A percentile compares a stretch with the other conserved stretches of the same genome.
Evolutionary conservation across 2,888 invertebrate species (phyloP).

Genomic region (Drosophila percnosoma): DNA sequence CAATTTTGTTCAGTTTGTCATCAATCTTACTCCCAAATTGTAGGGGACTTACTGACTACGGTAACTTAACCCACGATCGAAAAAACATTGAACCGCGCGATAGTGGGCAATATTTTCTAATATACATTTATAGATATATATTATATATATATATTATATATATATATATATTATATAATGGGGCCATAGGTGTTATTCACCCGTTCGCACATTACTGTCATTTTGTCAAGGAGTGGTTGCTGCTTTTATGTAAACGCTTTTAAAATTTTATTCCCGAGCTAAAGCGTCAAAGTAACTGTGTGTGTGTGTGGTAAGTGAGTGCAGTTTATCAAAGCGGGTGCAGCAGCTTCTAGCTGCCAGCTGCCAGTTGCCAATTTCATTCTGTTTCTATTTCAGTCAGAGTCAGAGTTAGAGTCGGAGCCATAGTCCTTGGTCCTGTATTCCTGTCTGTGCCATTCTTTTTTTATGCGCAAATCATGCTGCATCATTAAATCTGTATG

Average conservation of each 20-base stretch:
- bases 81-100: background rate
- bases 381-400: slow-evolving; percentile 49
- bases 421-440: slow-evolving; percentile 12
- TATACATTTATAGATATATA: background rate
- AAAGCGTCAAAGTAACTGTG: slow-evolving; percentile 23
- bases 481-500: slow-evolving; percentile 79
- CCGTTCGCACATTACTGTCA: slow-evolving; percentile 53
- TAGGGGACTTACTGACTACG: background rate
- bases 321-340: slow-evolving; percentile 72
- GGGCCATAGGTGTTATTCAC: slow-evolving; percentile 63
- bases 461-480: slow-evolving; percentile 80
- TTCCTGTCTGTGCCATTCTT: slow-evolving; percentile 49
- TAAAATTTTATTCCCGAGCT: slow-evolving; percentile 61
- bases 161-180: background rate
- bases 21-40: background rate
- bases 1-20: background rate
- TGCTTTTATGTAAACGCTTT: slow-evolving; percentile 46
- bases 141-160: too few species aligned
- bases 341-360: slow-evolving; percentile 49
- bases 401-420: background rate
- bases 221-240: slow-evolving; percentile 31
- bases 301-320: slow-evolving; percentile 25
- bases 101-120: too few species aligned
- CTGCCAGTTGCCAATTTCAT: slow-evolving; percentile 46
- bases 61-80: background rate